A percentile compares a stretch with the other conserved stretches of the same genome.
Evolutionary conservation across 2,113 vertebrate species (phyloP).

Genomic region (Rattus norvegicus): GRCr8 NC_086033.1:64077501-64078000

Average conservation of each 20-base stretch:
- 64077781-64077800: no score
- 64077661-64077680: neutral
- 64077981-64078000: neutral
- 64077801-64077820: neutral
- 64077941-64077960: neutral
- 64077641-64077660: neutral
- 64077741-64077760: neutral
- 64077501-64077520: neutral
- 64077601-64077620: neutral
- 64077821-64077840: neutral
- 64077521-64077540: neutral
- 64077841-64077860: no score
- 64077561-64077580: neutral
- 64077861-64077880: neutral
- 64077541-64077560: neutral
- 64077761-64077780: neutral
- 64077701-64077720: neutral
- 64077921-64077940: neutral
- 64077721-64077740: neutral
- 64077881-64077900: neutral
- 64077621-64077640: neutral
- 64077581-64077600: neutral
- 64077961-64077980: neutral
- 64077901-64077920: neutral
- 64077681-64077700: neutral